These are phyloP conservation scores for Coregonus sp. DNA, from an alignment of 2,797 vertebrate species.

Conservation along the genomic window DNA sequence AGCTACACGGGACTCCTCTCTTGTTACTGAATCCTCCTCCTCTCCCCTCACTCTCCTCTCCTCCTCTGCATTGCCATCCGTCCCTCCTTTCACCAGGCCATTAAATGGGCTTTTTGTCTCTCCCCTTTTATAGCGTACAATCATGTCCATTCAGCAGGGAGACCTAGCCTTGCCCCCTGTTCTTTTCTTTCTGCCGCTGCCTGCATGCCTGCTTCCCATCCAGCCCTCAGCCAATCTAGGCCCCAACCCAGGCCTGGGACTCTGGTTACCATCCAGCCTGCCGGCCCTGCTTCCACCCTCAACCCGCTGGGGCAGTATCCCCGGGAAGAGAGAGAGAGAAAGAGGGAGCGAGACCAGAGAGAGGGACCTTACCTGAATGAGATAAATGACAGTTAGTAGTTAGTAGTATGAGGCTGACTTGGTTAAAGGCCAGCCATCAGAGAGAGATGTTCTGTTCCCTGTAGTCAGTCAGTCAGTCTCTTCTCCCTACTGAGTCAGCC, in stretches of 20 bases:
- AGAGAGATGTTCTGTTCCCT: neutral
- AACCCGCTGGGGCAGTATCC: neutral
- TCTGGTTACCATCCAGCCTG: conserved; percentile 3
- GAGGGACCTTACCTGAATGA: neutral
- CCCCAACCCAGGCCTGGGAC: neutral
- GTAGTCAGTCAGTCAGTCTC: conserved; percentile 3
- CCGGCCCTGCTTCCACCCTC: neutral
- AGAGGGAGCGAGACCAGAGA: neutral
- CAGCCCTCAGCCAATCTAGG: neutral
- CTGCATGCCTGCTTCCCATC: neutral
- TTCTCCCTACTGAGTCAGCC: neutral
- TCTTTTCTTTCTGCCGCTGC: conserved; percentile 18
- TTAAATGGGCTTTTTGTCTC: conserved; percentile 50
- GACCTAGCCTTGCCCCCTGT: conserved; percentile 20
- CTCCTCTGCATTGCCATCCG: conserved; percentile 7
- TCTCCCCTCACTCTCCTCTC: conserved; percentile 11
- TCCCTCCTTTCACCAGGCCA: conserved; percentile 33
- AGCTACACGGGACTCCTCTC: neutral
- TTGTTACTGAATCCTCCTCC: conserved; percentile 22
- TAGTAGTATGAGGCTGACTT: neutral
- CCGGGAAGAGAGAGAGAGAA: neutral
- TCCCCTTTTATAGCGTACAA: conserved; percentile 50
- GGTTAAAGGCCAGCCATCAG: conserved; percentile 19
- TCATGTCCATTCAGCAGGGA: conserved; percentile 58
- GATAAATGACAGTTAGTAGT: neutral